Evolutionary conservation across 1,140 invertebrate genomes (phyloP), one percentile per base, ranked within the genome.

Genomic region (Galleria mellonella): DNA sequence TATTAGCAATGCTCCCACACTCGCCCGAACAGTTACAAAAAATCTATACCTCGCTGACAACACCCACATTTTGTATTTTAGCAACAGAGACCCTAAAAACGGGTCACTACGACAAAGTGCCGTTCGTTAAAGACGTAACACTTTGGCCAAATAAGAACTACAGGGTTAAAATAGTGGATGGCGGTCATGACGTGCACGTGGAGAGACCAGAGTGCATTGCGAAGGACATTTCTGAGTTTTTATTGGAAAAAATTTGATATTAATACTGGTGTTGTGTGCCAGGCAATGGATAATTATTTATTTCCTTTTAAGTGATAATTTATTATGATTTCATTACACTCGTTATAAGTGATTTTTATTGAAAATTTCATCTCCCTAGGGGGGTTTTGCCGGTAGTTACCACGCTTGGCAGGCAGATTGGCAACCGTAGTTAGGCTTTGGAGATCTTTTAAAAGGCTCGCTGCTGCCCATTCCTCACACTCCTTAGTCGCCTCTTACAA

Each of bases 131-230:
- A 14, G 67, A 77, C 33, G 47, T 50, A 8, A 47, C 31, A 5
- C 54, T 55, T 9, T 77, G 73, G 71, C 59, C 57, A 1, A 38
- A 77, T 14, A 45, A 32, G 0, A 72, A 74, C 42, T 78, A 72
- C 11, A 54, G 17, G 31, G 51, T 42, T 27, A 64, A 46, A 43
- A 52, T 61, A 5, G 63, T 71, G 1, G 30, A 57, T 2, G 63
- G 67, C 0, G 29, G 32, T 1, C 67, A 71, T 14, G 61, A 71
- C 29, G 44, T 65, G 0, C 56, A 67, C 41, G 14, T 62, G 4
- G 48, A 59, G 9, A 31, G 57, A 6, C 63, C 67, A 5, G 50
- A 45, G 2, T 43, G 40, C 10, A 57, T 71, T 47, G 54, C 55
- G 0, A 38, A 53, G 0, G 54, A 64, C 27, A 56, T 68, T 9